Percentiles rank a stretch among this genome's conserved stretches.
These are phyloP conservation scores for Dromococcyx pavoninus DNA, from an alignment of 2,797 vertebrate species.

Conservation along the genomic window DNA sequence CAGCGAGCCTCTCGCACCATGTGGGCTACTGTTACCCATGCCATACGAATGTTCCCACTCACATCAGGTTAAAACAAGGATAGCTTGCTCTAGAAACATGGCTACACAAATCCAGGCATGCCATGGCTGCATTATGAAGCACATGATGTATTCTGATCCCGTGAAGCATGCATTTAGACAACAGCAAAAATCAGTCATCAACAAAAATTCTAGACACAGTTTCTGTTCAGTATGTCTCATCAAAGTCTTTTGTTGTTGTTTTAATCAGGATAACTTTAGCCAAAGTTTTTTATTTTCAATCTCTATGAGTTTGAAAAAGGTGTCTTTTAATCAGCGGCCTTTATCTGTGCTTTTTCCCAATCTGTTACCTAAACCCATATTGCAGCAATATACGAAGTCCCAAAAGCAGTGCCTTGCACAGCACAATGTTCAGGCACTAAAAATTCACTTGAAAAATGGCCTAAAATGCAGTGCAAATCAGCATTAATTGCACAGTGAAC, in stretches of 20 bases:
- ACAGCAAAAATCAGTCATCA: background rate
- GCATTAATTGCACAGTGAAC: background rate
- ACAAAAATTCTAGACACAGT: background rate
- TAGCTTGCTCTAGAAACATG: background rate
- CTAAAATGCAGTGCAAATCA: background rate
- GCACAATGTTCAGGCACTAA: background rate
- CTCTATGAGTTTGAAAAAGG: background rate
- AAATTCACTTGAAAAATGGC: background rate
- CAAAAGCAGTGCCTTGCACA: background rate
- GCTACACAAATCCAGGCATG: background rate
- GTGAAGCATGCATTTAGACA: background rate
- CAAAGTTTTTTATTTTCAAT: background rate
- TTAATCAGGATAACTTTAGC: background rate
- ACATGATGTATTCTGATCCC: background rate
- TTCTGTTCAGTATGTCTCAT: background rate
- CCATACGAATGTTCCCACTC: background rate
- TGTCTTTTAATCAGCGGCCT: background rate
- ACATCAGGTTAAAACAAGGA: background rate
- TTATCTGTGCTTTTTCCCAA: background rate
- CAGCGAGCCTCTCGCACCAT: background rate
- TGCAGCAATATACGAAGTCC: background rate
- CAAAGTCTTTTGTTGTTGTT: background rate
- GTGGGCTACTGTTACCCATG: background rate
- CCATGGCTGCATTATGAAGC: accelerated
- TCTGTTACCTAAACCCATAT: background rate